Evolutionary conservation across 1,140 invertebrate species (phyloP).

Genomic region (Trichonephila inaurata): DNA sequence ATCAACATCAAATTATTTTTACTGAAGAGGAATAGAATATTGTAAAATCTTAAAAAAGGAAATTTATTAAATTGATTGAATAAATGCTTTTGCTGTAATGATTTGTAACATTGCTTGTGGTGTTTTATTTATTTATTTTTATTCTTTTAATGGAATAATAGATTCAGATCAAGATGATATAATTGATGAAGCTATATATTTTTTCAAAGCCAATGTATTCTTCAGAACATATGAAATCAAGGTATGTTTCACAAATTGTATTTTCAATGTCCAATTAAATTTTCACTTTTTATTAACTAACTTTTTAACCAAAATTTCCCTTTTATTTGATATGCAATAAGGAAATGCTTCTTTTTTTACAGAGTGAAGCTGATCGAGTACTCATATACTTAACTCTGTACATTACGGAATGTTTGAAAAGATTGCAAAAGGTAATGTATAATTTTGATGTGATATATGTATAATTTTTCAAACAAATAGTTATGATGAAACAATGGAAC

Average conservation of each 20-base stretch:
- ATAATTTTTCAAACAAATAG: no score
- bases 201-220: conserved; percentile 99
- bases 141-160: no score
- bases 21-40: no score
- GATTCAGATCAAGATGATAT: conserved; percentile 88
- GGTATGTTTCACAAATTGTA: conserved; percentile 82
- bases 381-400: conserved; percentile 99
- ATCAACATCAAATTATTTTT: no score
- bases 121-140: no score
- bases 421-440: conserved; percentile 87
- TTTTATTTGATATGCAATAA: no score
- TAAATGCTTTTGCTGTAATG: no score
- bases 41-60: no score
- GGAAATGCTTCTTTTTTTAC: conserved; percentile 80
- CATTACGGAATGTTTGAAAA: conserved; percentile 98
- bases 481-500: no score
- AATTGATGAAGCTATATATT: conserved; percentile 98
- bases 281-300: background rate
- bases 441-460: no score
- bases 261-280: background rate
- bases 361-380: conserved; percentile 96
- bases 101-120: no score
- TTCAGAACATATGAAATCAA: conserved; percentile 99
- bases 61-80: no score
- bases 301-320: background rate